phyloP scores from a whole-genome alignment of 2,888 invertebrate species.

The Mesopsocus fuscifrons region DNA sequence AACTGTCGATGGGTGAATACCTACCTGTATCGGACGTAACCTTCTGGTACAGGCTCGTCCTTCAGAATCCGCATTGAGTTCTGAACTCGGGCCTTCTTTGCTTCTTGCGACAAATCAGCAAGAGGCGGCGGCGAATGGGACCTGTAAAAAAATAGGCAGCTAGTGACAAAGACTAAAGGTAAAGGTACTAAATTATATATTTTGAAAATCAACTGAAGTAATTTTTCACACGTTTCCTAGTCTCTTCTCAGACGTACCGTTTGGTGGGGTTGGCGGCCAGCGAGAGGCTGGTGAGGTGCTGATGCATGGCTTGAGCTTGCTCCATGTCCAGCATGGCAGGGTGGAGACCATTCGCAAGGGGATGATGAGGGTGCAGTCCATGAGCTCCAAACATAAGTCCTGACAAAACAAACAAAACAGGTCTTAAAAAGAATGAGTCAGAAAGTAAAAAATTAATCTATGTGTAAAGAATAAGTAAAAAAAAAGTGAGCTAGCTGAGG shows the following conservation, averaged over 20 bases:
- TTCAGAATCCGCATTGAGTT: conserved; percentile 58
- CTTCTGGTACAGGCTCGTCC: conserved; percentile 78
- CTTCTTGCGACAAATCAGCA: conserved; percentile 31
- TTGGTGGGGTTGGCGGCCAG: conserved; percentile 1
- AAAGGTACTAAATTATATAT: too few relatives aligned
- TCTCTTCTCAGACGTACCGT: neutral
- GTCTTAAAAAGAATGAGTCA: neutral
- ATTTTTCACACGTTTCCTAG: conserved; percentile 2
- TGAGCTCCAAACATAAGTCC: conserved; percentile 27
- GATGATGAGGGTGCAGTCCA: conserved; percentile 19
- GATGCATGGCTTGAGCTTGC: conserved; percentile 8
- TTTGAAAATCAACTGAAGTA: conserved; percentile 6
- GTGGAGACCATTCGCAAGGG: conserved; percentile 12
- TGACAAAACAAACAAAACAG: conserved; percentile 13
- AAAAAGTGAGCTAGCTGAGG: too few relatives aligned
- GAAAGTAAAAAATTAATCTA: neutral
- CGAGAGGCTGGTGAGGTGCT: conserved; percentile 1
- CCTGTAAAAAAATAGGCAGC: conserved; percentile 15
- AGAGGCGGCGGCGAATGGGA: conserved; percentile 19
- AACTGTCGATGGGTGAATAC: too few relatives aligned
- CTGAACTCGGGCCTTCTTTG: conserved; percentile 41
- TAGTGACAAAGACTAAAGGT: conserved; percentile 19
- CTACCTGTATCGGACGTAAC: conserved; percentile 62
- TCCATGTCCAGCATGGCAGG: conserved; percentile 6
- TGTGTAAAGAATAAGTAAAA: too few relatives aligned